Evolutionary conservation across 2,113 vertebrate genomes (phyloP).

Genomic region (Dryoscopus gambensis): DNA sequence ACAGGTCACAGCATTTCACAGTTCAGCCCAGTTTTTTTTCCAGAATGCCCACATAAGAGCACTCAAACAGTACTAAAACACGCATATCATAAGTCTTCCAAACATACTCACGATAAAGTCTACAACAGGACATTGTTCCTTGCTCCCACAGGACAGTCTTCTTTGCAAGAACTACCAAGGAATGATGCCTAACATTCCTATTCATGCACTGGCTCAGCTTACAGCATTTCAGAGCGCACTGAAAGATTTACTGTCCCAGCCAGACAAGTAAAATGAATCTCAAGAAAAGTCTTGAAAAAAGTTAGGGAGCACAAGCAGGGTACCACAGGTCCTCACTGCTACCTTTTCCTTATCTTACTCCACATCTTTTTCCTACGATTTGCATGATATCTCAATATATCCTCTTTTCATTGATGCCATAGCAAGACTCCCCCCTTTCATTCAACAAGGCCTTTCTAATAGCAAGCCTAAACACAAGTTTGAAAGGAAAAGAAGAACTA

Average conservation of each 20-base stretch:
- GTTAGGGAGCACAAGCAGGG: background rate
- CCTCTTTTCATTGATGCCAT: background rate
- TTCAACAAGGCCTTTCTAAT: background rate
- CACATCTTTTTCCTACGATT: background rate
- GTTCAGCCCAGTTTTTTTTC: background rate
- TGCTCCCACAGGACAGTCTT: background rate
- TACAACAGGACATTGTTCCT: background rate
- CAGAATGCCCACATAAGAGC: background rate
- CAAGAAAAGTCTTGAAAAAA: background rate
- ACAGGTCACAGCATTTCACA: background rate
- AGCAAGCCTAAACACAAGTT: background rate
- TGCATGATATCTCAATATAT: background rate
- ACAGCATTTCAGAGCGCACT: background rate
- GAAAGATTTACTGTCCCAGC: background rate
- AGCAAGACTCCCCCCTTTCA: background rate
- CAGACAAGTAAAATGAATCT: background rate
- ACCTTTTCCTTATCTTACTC: background rate
- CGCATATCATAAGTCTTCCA: accelerated
- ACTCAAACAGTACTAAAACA: background rate
- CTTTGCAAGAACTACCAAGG: background rate
- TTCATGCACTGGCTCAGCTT: background rate
- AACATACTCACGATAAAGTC: background rate
- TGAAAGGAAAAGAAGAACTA: background rate
- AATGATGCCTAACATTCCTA: background rate
- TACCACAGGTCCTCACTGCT: background rate